Conservation (phyloP, 1,140 invertebrate genomes). For the Globodera rostochiensis region DNA sequence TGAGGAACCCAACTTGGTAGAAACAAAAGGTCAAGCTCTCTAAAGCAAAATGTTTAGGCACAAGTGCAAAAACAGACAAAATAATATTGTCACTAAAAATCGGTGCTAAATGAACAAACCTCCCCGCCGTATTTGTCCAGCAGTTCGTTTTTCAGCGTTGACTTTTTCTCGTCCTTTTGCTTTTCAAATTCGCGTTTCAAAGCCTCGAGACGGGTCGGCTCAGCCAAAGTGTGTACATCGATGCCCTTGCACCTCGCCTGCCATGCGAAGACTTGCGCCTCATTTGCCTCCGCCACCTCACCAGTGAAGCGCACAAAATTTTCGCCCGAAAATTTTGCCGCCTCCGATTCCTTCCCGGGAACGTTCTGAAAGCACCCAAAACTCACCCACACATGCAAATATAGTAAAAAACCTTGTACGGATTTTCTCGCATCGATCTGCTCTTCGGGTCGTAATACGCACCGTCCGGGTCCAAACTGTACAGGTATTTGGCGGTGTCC, state of each 20-base stretch:
- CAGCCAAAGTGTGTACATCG: conserved; percentile 92
- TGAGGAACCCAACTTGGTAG: conserved; percentile 17
- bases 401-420: conserved; percentile 68
- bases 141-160: conserved; percentile 72
- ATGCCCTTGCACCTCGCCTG: conserved; percentile 80
- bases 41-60: too few relatives aligned
- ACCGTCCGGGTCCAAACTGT: conserved; percentile 93
- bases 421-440: conserved; percentile 96
- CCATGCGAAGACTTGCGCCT: conserved; percentile 96
- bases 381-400: neutral
- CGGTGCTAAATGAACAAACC: conserved; percentile 12
- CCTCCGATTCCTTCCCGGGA: conserved; percentile 66
- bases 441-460: conserved; percentile 95
- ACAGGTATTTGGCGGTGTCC: conserved; percentile 94
- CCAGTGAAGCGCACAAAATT: conserved; percentile 92
- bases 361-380: conserved; percentile 28
- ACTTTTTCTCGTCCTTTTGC: conserved; percentile 83
- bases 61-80: too few relatives aligned
- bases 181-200: conserved; percentile 85
- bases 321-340: conserved; percentile 87
- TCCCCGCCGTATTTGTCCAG: conserved; percentile 60
- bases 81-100: too few relatives aligned
- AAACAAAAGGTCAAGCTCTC: neutral
- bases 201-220: conserved; percentile 93
- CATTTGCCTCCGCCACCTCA: conserved; percentile 85